phyloP scores from a whole-genome alignment of 2,113 vertebrate species.

The Cryptomyrus ogoouensis region DNA sequence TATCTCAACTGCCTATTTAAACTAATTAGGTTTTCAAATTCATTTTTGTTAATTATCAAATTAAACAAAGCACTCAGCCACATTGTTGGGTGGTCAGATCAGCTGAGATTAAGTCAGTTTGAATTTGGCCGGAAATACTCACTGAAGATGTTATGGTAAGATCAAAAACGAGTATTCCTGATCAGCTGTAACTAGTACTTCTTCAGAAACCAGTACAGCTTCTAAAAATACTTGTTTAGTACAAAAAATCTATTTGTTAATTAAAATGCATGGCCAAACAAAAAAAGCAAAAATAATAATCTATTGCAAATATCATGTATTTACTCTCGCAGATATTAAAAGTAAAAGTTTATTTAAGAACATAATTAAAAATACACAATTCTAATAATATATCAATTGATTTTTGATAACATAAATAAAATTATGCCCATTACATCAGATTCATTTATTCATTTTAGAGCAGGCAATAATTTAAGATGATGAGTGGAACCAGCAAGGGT shows the following conservation, averaged over 20 bases:
- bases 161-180: background rate
- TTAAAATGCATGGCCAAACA: background rate
- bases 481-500: background rate
- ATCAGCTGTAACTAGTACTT: background rate
- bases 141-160: background rate
- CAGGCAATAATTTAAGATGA: background rate
- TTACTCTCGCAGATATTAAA: background rate
- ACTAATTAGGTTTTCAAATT: background rate
- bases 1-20: background rate
- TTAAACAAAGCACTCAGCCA: background rate
- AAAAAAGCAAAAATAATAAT: background rate
- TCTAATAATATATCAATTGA: background rate
- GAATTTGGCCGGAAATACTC: background rate
- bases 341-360: background rate
- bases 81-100: background rate
- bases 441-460: background rate
- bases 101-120: conserved; percentile 5
- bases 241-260: background rate
- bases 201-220: background rate
- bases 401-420: background rate
- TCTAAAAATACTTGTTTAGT: background rate
- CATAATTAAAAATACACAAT: background rate
- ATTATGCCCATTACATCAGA: background rate
- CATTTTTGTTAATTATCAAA: background rate
- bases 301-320: background rate